These are phyloP conservation scores for Spondyliosoma cantharus DNA, from an alignment of 2,797 vertebrate genomes.

Conservation along the genomic window DNA sequence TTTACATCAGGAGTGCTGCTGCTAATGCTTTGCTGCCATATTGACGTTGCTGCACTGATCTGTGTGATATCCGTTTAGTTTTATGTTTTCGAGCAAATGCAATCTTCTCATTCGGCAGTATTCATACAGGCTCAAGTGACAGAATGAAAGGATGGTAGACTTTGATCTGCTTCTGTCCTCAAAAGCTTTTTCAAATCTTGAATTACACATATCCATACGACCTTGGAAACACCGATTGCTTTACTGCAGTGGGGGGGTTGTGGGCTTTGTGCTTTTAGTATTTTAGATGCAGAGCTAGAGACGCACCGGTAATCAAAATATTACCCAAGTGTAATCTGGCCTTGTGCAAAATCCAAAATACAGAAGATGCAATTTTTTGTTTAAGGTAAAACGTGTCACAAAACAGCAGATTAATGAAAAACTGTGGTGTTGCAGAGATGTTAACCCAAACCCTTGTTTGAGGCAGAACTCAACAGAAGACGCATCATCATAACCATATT, in stretches of 20 bases:
- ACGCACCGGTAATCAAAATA: no score
- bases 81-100: neutral
- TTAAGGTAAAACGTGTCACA: no score
- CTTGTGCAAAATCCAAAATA: no score
- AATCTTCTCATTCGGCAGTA: neutral
- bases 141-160: neutral
- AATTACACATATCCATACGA: neutral
- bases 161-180: neutral
- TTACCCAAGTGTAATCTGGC: no score
- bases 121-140: neutral
- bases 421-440: no score
- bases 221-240: slow-evolving; percentile 26
- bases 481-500: no score
- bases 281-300: neutral
- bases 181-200: slow-evolving; percentile 1
- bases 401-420: no score
- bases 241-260: neutral
- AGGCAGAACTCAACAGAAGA: no score
- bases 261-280: neutral
- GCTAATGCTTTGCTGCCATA: neutral
- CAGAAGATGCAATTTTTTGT: no score
- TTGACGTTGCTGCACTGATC: neutral
- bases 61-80: neutral
- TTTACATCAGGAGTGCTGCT: neutral
- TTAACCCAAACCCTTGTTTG: no score